Evolutionary conservation across 1,140 invertebrate genomes (phyloP), one percentile per base, ranked within the genome.

Genomic region (Caenorhabditis latens): DNA sequence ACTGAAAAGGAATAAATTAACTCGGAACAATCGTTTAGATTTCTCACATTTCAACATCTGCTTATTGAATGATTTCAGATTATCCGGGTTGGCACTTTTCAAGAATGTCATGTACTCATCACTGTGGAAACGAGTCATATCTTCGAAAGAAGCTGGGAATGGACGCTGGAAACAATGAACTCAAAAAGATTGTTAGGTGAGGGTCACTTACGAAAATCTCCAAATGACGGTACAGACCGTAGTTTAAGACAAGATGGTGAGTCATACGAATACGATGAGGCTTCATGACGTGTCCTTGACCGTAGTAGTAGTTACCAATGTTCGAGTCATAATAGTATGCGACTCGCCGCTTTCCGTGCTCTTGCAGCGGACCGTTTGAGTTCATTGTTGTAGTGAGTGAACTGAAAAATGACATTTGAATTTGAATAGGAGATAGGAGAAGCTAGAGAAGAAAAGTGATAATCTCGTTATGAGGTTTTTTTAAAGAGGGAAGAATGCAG

Each of bases 231-330:
- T 99, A 99, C 11, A 99, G 94, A 58, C 98, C 98, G 96, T 99
- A 99, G 94, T 99, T 99, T 4, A 99, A 94, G 43, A 99, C 95
- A 85, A 99, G 95, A 95, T 99, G 99, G 93, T 99, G 98, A 2
- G 98, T 98, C 98, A 99, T 99, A 91, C 98, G 96, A 95, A 99
- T 92, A 89, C 98, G 95, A 93, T 99, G 98, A 8, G 98, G 98
- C 93, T 99, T 99, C 98, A 99, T 99, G 9, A 98, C 98, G 95
- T 99, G 98, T n/a, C 98, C 98, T 94, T 99, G 98, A 2, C 98
- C 98, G 96, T 99, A 99, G 93, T 99, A 99, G 93, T 99, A 99
- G 93, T 99, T 99, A 48, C 98, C 98, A 93, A 99, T 98, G 93
- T 99, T 97, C 94, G 96, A 98, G 93, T 99, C 97, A 92, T 99